Base-by-base conservation (phyloP, 2,113 vertebrate genomes). In the Sphaerodactylus townsendi region DNA sequence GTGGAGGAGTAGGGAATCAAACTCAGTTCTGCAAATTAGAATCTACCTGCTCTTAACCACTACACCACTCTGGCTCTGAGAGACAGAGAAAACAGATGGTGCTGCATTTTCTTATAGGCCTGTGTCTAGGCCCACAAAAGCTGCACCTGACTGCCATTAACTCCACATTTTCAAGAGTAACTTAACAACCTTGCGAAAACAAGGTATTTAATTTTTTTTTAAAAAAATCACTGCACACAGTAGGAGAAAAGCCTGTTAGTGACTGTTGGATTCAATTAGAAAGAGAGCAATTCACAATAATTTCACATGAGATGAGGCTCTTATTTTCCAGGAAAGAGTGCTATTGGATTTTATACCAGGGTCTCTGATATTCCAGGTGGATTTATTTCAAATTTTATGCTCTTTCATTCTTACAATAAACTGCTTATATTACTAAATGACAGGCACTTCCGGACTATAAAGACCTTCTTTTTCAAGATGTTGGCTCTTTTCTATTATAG, bases 391-490 rank as follows among this genome's bases (percentile, higher is more conserved):
- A 62, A 74, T 74, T 79, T 1, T 50, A 4, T 19, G n/a, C 65
- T 59, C 56, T 76, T 83, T 10, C 1, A 15, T 77, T 23, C 5
- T 84, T 17, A 0, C 66, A 64, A 1, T 1, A 21, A 88, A n/a
- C 70, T 76, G 30, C 10, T 81, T 35, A 15, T 81, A 70, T 2
- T 15, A 50, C 0, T 1, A 35, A 41, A 2, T 81, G 65, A 0
- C 0, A 48, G 53, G 0, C 19, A 77, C 19, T 56, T 59, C 21
- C 17, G 35, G 35, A 2, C 62, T 53, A 0, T 2, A 2, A 28
- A 0, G 11, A 73, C 1, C 70, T 75, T 8, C 0, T 17, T 70
- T 33, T 41, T 83, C 6, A 6, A 68, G 46, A 65, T 76, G 23
- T 76, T 64, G 21, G 56, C 4, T 10, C 15, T 53, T n/a, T 5